These are phyloP conservation scores for Nyleta sp. DNA, from an alignment of 2,888 invertebrate species.

Conservation along the genomic window DNA sequence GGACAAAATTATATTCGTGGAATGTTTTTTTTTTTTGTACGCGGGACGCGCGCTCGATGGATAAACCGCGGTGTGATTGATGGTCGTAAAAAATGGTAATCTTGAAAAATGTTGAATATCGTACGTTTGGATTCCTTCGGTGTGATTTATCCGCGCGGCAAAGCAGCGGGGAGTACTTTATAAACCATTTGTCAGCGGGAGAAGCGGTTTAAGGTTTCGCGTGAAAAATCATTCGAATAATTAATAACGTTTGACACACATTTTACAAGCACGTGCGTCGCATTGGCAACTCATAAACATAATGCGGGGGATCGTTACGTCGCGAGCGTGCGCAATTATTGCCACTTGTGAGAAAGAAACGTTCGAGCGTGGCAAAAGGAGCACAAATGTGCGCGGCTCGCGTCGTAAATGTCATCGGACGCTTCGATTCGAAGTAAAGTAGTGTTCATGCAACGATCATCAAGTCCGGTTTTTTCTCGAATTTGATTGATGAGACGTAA, in stretches of 20 bases:
- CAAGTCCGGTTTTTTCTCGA: conserved; percentile 8
- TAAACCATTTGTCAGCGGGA: conserved; percentile 9
- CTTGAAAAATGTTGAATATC: no score
- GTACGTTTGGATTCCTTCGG: no score
- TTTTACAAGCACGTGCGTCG: conserved; percentile 38
- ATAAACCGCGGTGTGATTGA: no score
- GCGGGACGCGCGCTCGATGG: no score
- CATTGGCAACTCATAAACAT: conserved; percentile 39
- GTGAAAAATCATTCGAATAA: conserved; percentile 39
- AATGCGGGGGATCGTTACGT: conserved; percentile 37
- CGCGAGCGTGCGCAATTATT: conserved; percentile 27
- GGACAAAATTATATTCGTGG: no score
- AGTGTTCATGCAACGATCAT: conserved; percentile 20
- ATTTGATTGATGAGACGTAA: conserved; percentile 27
- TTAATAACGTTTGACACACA: conserved; percentile 51
- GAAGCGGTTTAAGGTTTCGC: conserved; percentile 8
- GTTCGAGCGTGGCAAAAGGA: conserved; percentile 18
- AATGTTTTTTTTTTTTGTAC: no score
- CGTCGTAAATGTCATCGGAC: conserved; percentile 46
- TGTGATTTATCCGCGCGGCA: neutral
- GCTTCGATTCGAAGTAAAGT: conserved; percentile 25
- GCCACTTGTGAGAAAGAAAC: conserved; percentile 43
- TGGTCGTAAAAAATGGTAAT: no score
- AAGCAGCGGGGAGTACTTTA: neutral
- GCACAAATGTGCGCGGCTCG: conserved; percentile 19